Conservation (phyloP, 2,113 vertebrate genomes). For the Ammodytes dubius region DNA sequence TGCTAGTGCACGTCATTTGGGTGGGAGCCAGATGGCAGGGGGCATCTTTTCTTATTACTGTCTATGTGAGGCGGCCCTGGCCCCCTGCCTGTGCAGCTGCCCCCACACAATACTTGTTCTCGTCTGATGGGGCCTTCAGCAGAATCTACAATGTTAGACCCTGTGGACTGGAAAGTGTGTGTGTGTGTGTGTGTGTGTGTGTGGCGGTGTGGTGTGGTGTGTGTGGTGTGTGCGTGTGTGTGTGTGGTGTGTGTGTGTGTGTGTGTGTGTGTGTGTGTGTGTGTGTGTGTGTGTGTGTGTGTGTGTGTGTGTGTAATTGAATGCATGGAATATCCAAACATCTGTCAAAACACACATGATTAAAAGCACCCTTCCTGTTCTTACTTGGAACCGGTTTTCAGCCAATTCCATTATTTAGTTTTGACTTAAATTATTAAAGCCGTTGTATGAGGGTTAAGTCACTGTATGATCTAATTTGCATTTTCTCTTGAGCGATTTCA, state of each 20-base stretch:
- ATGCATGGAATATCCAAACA: constrained; percentile 19
- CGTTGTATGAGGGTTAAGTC: constrained; percentile 32
- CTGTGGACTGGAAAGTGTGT: constrained; percentile 2
- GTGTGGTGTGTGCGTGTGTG: too few relatives aligned
- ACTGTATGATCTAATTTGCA: constrained; percentile 49
- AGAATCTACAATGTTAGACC: constrained; percentile 18
- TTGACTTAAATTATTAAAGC: constrained; percentile 41
- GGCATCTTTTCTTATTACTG: constrained; percentile 51
- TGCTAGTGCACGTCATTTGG: constrained; percentile 51
- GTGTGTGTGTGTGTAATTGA: constrained; percentile 14
- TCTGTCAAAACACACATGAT: constrained; percentile 11
- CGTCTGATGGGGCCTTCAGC: constrained; percentile 12
- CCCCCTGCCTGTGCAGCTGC: constrained; percentile 35
- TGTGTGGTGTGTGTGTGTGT: too few relatives aligned
- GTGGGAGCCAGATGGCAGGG: constrained; percentile 64
- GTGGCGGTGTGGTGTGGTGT: too few relatives aligned
- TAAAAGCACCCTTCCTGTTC: constrained; percentile 20
- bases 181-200: too few relatives aligned
- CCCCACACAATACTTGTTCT: constrained; percentile 27
- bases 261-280: too few relatives aligned
- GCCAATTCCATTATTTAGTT: constrained; percentile 24
- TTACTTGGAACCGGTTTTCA: constrained; percentile 1
- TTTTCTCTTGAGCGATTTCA: constrained; percentile 39
- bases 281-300: neutral
- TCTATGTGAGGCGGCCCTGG: constrained; percentile 41